Conservation (phyloP, 2,888 invertebrate species). For the Eristalis intricaria region DNA sequence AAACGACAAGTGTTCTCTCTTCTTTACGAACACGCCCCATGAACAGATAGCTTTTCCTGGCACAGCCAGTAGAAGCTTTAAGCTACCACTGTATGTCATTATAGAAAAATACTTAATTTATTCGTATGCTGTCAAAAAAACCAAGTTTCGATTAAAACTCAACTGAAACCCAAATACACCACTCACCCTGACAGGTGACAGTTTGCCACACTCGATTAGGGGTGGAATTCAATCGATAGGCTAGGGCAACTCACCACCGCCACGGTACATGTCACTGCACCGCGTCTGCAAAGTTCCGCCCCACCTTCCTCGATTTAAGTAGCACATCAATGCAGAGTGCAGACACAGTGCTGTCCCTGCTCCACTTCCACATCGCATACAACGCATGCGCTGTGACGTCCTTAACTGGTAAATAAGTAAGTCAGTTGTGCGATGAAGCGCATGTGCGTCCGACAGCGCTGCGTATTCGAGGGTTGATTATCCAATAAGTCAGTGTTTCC, state of each 20-base stretch:
- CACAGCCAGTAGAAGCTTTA: too few relatives aligned
- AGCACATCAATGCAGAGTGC: neutral
- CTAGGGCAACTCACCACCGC: neutral
- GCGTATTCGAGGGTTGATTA: conserved; percentile 18
- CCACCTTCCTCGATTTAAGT: neutral
- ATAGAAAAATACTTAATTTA: too few relatives aligned
- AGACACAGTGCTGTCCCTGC: neutral
- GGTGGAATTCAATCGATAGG: neutral
- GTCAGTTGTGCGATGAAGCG: neutral
- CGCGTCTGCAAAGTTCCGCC: neutral
- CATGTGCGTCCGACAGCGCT: conserved; percentile 31
- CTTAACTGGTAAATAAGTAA: conserved; percentile 11
- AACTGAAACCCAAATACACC: neutral
- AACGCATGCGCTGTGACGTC: conserved; percentile 17
- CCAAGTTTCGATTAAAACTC: neutral
- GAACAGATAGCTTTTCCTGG: too few relatives aligned
- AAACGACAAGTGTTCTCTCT: too few relatives aligned
- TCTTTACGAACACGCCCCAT: too few relatives aligned
- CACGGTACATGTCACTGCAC: neutral
- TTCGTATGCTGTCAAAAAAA: too few relatives aligned
- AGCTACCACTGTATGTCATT: too few relatives aligned
- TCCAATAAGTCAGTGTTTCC: neutral
- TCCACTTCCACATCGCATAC: neutral
- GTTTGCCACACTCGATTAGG: neutral
- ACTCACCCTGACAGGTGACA: neutral